Evolutionary conservation across 2,797 vertebrate species (phyloP), one percentile per base, ranked within the genome.

Genomic region (Gallinago stenura): DNA sequence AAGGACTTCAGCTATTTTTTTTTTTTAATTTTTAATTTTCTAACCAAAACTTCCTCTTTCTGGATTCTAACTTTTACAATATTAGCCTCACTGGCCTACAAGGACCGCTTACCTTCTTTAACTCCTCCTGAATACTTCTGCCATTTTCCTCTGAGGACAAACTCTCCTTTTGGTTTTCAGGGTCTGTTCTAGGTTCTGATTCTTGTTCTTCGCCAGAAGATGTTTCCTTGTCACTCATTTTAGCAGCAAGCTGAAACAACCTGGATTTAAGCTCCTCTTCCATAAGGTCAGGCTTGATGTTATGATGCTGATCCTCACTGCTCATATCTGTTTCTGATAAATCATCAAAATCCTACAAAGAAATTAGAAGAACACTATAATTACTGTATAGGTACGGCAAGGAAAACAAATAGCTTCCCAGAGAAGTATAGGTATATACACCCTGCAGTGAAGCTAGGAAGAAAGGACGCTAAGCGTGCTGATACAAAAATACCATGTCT

Each of bases 191-290:
- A 83, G 96, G 69, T 61, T 98, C 98, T 3, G 95, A 97, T 45
- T 98, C 98, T 60, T 97, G 98, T 5, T 98, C 99, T n/a, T 99
- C 99, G 50, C 98, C 98, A 2, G 99, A 99, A 14, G 99, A 99
- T 22, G 97, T 97, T 78, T 99, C 99, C 94, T 98, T 99, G 95
- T 99, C 98, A 65, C 98, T 98, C 97, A 98, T 98, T 60, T 98
- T 98, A 94, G 97, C 97, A 86, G 98, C 98, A 65, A 99, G 93
- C 93, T 98, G 98, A 43, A 97, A 98, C 72, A 99, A 95, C 95
- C 98, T 98, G 86, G 97, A 98, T 75, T 97, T 98, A 35, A 98
- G 96, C 51, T 98, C 98, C 89, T 98, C 98, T 73, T 99, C 98
- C 12, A 97, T 73, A 30, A 94, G 66, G 58, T 98, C 97, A 14